Conservation (phyloP, 2,888 invertebrate genomes). For the Apomyelois bistriatella region DNA sequence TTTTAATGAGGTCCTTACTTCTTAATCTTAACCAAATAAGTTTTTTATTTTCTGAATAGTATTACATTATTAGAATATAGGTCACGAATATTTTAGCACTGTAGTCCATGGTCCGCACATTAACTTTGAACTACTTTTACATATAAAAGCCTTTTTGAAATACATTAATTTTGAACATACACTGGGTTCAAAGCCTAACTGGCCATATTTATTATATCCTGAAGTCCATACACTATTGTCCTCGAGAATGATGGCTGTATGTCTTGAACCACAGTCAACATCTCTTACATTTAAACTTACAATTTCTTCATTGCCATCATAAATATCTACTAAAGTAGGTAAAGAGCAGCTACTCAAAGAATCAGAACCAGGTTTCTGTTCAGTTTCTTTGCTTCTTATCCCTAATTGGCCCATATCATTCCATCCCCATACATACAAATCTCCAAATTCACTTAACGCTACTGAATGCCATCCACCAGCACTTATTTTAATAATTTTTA, state of each 20-base stretch:
- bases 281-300: slow-evolving; percentile 75
- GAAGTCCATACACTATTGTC: slow-evolving; percentile 85
- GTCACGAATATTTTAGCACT: slow-evolving; percentile 15
- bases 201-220: slow-evolving; percentile 92
- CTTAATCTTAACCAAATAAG: too few species aligned
- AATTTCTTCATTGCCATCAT: slow-evolving; percentile 57
- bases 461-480: slow-evolving; percentile 94
- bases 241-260: slow-evolving; percentile 85
- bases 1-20: too few species aligned
- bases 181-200: slow-evolving; percentile 78
- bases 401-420: slow-evolving; percentile 94
- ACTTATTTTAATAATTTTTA: slow-evolving; percentile 84
- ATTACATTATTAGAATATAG: too few species aligned
- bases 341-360: slow-evolving; percentile 41
- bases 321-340: slow-evolving; percentile 60
- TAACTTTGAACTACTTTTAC: slow-evolving; percentile 33
- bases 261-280: slow-evolving; percentile 87
- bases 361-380: slow-evolving; percentile 3
- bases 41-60: too few species aligned
- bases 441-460: slow-evolving; percentile 88
- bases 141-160: slow-evolving; percentile 49
- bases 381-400: slow-evolving; percentile 54
- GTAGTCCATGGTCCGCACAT: slow-evolving; percentile 65
- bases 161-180: slow-evolving; percentile 36
- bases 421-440: slow-evolving; percentile 95